Evolutionary conservation across 2,797 vertebrate genomes (phyloP).

Genomic region (Atherinosoma microstoma): DNA sequence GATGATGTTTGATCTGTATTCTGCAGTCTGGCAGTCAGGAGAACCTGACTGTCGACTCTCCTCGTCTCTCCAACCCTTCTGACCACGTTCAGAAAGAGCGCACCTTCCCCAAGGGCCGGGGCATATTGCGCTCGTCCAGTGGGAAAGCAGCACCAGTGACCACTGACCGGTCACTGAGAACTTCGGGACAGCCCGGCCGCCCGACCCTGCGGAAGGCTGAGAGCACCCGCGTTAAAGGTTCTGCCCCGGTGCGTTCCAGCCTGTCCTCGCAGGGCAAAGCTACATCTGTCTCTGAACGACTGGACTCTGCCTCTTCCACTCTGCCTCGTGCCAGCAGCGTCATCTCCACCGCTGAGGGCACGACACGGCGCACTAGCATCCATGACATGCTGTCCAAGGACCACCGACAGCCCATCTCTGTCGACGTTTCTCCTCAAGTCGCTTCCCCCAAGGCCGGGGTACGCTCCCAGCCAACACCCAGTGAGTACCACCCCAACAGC

Average conservation of each 20-base stretch:
- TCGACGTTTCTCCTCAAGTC: slow-evolving; percentile 84
- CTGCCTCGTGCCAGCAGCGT: slow-evolving; percentile 97
- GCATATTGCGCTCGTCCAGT: slow-evolving; percentile 91
- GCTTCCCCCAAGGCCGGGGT: slow-evolving; percentile 76
- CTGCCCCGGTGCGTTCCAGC: slow-evolving; percentile 75
- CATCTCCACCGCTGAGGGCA: slow-evolving; percentile 97
- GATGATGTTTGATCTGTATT: slow-evolving; percentile 11
- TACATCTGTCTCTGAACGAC: slow-evolving; percentile 85
- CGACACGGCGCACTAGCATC: slow-evolving; percentile 95
- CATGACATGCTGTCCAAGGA: slow-evolving; percentile 97
- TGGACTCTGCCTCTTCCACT: slow-evolving; percentile 85
- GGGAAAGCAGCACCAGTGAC: slow-evolving; percentile 80
- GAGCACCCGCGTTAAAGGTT: slow-evolving; percentile 87
- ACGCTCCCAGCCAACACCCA: slow-evolving; percentile 83
- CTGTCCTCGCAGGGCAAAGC: slow-evolving; percentile 85
- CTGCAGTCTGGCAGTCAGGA: slow-evolving; percentile 91
- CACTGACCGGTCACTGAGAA: slow-evolving; percentile 67
- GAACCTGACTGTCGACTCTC: slow-evolving; percentile 91
- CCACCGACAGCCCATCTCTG: slow-evolving; percentile 89
- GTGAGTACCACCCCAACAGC: slow-evolving; percentile 93
- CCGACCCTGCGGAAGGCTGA: slow-evolving; percentile 87
- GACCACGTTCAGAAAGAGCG: slow-evolving; percentile 87
- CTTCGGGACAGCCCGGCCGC: slow-evolving; percentile 71
- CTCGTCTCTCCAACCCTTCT: slow-evolving; percentile 85
- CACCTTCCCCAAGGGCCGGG: slow-evolving; percentile 73